Conservation (phyloP, 2,888 invertebrate species). For the Disparrhopalites patrizii region DNA sequence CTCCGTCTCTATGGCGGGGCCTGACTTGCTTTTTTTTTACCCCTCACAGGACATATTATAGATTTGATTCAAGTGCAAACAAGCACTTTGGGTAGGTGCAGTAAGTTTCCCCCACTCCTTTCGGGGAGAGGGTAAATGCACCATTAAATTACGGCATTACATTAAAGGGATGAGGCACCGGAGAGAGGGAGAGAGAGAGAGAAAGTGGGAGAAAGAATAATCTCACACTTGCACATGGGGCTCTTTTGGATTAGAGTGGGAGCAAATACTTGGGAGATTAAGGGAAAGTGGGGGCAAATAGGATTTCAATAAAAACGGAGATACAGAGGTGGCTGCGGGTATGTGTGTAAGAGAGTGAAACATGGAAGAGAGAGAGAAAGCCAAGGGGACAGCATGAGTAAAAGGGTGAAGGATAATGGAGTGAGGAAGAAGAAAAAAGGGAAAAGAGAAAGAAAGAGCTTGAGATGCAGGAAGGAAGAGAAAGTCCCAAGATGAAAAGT, state of each 20-base stretch:
- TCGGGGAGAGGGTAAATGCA: too few species aligned
- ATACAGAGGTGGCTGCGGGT: neutral
- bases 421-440: too few species aligned
- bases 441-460: neutral
- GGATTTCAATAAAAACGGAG: too few species aligned
- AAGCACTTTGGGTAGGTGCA: too few species aligned
- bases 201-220: neutral
- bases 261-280: neutral
- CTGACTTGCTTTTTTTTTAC: too few species aligned
- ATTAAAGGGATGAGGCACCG: too few species aligned
- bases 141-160: too few species aligned
- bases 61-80: too few species aligned
- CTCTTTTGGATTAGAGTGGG: neutral
- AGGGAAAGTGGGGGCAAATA: too few species aligned
- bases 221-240: neutral
- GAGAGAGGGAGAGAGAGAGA: neutral
- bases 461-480: neutral
- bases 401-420: neutral
- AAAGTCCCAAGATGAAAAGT: constrained; percentile 15
- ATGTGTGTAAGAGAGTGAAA: constrained; percentile 6
- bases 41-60: too few species aligned
- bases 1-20: too few species aligned
- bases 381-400: neutral
- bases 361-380: neutral
- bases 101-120: too few species aligned